phyloP scores from a whole-genome alignment of 1,140 invertebrate genomes.

The Propsilocerus akamusi region DNA sequence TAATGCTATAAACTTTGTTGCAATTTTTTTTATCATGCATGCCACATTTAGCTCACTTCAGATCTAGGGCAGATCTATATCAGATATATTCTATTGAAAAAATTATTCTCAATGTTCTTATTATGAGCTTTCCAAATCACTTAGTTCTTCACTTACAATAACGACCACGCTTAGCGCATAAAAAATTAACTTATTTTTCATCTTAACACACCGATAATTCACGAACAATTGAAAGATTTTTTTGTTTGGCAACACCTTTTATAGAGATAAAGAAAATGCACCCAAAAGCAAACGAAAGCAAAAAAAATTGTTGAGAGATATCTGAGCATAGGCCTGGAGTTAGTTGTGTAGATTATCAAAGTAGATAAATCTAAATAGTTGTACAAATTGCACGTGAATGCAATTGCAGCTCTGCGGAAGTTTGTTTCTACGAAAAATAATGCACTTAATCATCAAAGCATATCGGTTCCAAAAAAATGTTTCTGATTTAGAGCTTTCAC shows the following conservation, averaged over 20 bases:
- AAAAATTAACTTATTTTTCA: conserved; percentile 2
- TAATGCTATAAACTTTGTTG: neutral
- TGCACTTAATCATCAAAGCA: conserved; percentile 1
- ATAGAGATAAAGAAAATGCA: conserved; percentile 3
- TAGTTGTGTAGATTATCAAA: neutral
- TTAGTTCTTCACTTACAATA: conserved; percentile 1
- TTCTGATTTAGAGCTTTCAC: no score
- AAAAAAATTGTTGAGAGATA: neutral
- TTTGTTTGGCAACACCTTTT: neutral
- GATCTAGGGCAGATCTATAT: no score
- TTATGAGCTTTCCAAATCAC: no score
- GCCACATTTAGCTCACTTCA: no score
- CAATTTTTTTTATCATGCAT: neutral
- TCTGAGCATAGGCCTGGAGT: neutral
- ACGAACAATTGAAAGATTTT: conserved; percentile 3
- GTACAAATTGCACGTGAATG: neutral
- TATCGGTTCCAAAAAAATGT: neutral
- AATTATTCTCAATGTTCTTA: no score
- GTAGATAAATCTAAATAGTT: neutral
- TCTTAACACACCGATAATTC: conserved; percentile 3
- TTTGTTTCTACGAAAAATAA: no score
- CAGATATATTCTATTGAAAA: no score
- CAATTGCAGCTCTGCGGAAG: neutral
- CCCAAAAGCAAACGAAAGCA: neutral
- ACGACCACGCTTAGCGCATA: neutral